Base-by-base conservation (phyloP, 2,888 invertebrate species). In the Galerucella calmariensis region DNA sequence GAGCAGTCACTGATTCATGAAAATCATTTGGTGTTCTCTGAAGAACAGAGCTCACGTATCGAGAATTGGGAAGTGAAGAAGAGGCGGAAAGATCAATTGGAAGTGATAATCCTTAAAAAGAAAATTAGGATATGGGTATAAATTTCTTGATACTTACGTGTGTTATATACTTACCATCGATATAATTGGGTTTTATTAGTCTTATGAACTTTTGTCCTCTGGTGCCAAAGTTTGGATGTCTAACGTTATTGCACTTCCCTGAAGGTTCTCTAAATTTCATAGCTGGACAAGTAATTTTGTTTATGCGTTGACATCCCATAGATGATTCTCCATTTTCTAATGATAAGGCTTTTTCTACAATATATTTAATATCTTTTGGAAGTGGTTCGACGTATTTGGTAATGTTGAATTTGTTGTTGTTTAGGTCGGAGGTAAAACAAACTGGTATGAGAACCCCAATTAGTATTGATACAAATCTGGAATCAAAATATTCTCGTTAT, bases 221-320 rank as follows among this genome's bases (percentile, higher is more conserved):
- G 69, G 93, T 90, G 1, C 96, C 97, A 95, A 96, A 95, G 27
- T 92, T 92, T 1, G 95, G 91, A 85, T 95, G 94, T 58, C 95
- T 90, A 2, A 97, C 93, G 85, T 97, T 97, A 88, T 97, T 97
- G 88, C 97, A 97, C 83, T 94, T 93, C 0, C 95, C 96, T 63
- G 93, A 93, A 0, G 93, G 91, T 75, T 93, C 92, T 69, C 97
- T 90, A 88, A 93, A 96, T 87, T 94, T 95, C 88, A 93, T 94
- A 1, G 95, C 95, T 10, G 94, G 94, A 83, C 95, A 95, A 14
- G 92, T 90, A 80, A 91, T 87, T 75, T 88, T 85, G 83, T 90
- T 88, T 80, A 88, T 83, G 74, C 87, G 86, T 84, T 77, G 87
- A 86, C 85, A 85, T 9, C 71, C 72, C 56, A 67, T 61, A 10